phyloP scores from a whole-genome alignment of 2,113 vertebrate species.

The Tricholaema leucomelas region DNA sequence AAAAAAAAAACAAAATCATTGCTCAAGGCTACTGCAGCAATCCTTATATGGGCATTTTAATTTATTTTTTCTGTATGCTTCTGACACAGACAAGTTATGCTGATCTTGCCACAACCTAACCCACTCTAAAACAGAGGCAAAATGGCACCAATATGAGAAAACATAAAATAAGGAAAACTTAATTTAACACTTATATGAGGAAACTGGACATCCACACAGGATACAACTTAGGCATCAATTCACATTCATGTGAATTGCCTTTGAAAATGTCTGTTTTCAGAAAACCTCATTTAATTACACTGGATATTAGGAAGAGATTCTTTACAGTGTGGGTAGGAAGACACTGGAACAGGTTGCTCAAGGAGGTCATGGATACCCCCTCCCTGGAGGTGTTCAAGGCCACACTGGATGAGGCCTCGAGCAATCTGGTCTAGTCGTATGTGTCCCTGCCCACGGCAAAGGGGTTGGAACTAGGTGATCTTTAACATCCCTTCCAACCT shows the following conservation, averaged over 20 bases:
- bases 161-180: background rate
- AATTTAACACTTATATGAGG: background rate
- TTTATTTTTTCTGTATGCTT: background rate
- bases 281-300: background rate
- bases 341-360: too few relatives aligned
- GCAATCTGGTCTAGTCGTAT: too few relatives aligned
- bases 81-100: background rate
- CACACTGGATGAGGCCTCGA: too few relatives aligned
- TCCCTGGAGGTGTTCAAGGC: too few relatives aligned
- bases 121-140: background rate
- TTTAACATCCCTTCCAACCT: too few relatives aligned
- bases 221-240: background rate
- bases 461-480: too few relatives aligned
- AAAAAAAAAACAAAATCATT: background rate
- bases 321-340: too few relatives aligned
- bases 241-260: background rate
- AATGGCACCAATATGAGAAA: background rate
- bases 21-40: background rate
- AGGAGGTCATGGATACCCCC: too few relatives aligned
- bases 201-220: background rate
- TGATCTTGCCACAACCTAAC: background rate
- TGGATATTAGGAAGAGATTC: too few relatives aligned
- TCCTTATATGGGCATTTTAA: background rate
- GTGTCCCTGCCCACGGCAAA: too few relatives aligned
- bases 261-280: background rate